These are phyloP conservation scores for Euplagia quadripunctaria DNA, from an alignment of 2,888 invertebrate species.

Conservation along the genomic window DNA sequence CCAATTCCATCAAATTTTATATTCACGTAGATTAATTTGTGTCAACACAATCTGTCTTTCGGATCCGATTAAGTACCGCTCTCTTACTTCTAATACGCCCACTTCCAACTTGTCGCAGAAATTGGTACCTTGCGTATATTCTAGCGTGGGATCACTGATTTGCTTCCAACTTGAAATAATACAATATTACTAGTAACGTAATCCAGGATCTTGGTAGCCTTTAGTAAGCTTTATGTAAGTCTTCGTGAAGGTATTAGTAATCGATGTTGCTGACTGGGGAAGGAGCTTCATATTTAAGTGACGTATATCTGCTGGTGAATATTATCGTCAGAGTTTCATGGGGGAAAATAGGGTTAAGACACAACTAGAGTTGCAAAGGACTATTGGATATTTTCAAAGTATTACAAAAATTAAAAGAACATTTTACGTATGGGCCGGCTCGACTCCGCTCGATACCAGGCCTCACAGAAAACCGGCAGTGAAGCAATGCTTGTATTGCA, in stretches of 20 bases:
- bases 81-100: not conserved
- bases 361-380: no score
- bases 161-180: not conserved
- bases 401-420: no score
- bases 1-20: not conserved
- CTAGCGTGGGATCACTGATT: not conserved
- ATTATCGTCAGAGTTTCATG: no score
- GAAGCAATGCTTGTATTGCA: no score
- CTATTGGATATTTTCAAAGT: no score
- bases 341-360: no score
- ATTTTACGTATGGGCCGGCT: no score
- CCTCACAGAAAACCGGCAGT: no score
- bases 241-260: not conserved
- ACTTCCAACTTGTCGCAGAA: not conserved
- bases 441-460: no score
- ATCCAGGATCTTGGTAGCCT: not conserved
- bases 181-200: not conserved
- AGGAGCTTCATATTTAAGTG: no score
- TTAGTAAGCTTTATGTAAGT: not conserved
- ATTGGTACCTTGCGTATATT: not conserved
- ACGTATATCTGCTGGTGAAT: no score
- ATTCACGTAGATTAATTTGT: not conserved
- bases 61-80: not conserved
- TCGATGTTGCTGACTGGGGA: not conserved
- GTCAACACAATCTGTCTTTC: constrained; percentile 2